Evolutionary conservation across 2,113 vertebrate genomes (phyloP), one percentile per base, ranked within the genome.

Genomic region (Puffinus mauretanicus): DNA sequence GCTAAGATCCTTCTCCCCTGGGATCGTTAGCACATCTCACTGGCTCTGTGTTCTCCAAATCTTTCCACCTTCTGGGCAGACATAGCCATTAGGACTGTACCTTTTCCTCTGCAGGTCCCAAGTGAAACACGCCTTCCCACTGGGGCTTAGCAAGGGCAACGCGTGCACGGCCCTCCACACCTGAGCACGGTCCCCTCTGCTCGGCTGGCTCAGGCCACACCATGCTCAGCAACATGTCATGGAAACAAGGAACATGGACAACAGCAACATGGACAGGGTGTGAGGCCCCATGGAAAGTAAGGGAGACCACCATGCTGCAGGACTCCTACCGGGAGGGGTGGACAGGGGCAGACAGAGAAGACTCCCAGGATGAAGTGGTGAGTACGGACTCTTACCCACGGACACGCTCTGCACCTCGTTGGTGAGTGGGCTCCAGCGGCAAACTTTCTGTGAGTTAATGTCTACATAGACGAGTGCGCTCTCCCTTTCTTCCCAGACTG

Each of bases 401-500:
- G 91, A 42, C n/a, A 99, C 55, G 1, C 96, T 98, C 71, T 99
- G 95, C 81, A 98, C 98, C 58, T 98, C 78, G 1, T 98, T 97
- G 62, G 98, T 98, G 40, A 93, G 7, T 1, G 98, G 81, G 93
- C 95, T 98, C 98, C 99, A 99, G 73, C 98, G 97, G 84, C 98
- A 98, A 94, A 99, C 98, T 46, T 97, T 98, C 80, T 96, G 95
- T 1, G 98, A 98, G 2, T 62, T 90, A 46, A 99, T 98, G 89
- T 99, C 99, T 7, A 99, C 98, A 3, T 98, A 99, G 34, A 99
- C 65, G 4, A 99, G 97, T 4, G 96, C 97, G 2, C 94, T 98
- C 16, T 98, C 97, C 55, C 97, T 97, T 96, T 98, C 99, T 88
- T 99, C 99, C 99, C 99, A 99, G 75, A 99, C 93, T 0, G 99